Base-by-base conservation (phyloP, 2,113 vertebrate species). In the Lampris incognitus region DNA sequence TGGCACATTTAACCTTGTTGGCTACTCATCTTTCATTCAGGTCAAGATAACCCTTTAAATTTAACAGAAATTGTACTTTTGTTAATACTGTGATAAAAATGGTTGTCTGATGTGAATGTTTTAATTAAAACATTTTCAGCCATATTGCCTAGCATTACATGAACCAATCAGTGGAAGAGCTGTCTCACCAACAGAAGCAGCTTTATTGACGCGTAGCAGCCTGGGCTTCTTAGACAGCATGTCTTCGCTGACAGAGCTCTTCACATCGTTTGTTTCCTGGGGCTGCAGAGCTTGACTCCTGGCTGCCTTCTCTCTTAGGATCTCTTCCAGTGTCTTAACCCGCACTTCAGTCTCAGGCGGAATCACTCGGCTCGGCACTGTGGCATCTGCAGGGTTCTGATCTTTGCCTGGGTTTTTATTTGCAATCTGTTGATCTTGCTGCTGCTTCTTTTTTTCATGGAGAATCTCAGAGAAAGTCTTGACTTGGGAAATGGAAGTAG, bases 301-400 rank as follows among this genome's bases (percentile, higher is more conserved):
- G 9, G 94, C 92, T 0, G 97, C 96, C 76, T 98, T 99, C 86
- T 99, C 97, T 72, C 89, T 93, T 59, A 95, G 97, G 79, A 99
- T 98, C 78, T 99, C 97, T 57, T 98, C 97, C 74, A 99, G 50
- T 0, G 97, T 99, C 91, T 99, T 99, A 1, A 99, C 92, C 4
- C 76, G 69, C 1, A 99, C 92, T 2, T 94, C 93, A 0, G 41
- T 74, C 4, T 5, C 1, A 1, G 71, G 66, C 1, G 59, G 0
- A 2, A 36, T 10, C 49, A 40, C 87, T 78, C 0, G 44, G 9
- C 9, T 24, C 7, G 73, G 50, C 2, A 3, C 40, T 0, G 6
- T 44, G 3, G 46, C 1, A 2, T 74, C 72, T 0, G 52, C 0
- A 44, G 66, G 66, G 2, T 1, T 65, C 6, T 49, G 58, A 24